Base-by-base conservation (phyloP, 2,888 invertebrate species). In the Colostygia pectinataria region DNA sequence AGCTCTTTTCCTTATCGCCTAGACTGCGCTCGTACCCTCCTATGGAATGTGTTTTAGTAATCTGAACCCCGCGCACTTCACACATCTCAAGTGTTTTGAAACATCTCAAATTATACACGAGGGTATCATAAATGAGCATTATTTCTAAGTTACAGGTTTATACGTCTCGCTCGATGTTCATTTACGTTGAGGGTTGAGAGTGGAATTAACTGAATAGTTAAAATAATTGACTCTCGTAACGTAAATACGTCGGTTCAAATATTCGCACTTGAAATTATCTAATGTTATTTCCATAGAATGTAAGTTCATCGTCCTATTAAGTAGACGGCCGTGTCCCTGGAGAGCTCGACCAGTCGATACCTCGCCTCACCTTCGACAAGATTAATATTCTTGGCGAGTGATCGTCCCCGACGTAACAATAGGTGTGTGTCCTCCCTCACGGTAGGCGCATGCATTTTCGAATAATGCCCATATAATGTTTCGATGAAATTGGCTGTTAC, bases 401-500 rank as follows among this genome's bases (percentile, higher is more conserved):
- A 72, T 80, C 73, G 78, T 72, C 72, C 72, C 71, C 76, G 74
- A 75, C 78, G 77, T 76, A 80, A 87, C 87, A 87, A 86, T 87
- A 75, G 84, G 67, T 71, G 71, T 68, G 73, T 72, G 77, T 73
- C 63, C 61, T 65, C 66, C 73, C 77, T 77, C 80, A 77, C 79
- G 74, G 77, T 83, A 45, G 84, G 80, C 84, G 86, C 85, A 82
- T 87, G 87, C 83, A 87, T 89, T 86, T 85, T 80, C 80, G 80
- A 79, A 85, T 88, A 90, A 89, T 86, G 79, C 81, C 89, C 88
- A 86, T 90, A 87, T 83, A 83, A 86, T 83, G 86, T 80, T 84
- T 71, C 80, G 80, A 86, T 85, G 78, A 83, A 81, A 87, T 86
- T 80, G 85, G 73, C 78, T 80, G 67, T 71, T 76, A 69, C 74